phyloP scores from a whole-genome alignment of 1,140 invertebrate species.

The Ceratosolen fusciceps region DNA sequence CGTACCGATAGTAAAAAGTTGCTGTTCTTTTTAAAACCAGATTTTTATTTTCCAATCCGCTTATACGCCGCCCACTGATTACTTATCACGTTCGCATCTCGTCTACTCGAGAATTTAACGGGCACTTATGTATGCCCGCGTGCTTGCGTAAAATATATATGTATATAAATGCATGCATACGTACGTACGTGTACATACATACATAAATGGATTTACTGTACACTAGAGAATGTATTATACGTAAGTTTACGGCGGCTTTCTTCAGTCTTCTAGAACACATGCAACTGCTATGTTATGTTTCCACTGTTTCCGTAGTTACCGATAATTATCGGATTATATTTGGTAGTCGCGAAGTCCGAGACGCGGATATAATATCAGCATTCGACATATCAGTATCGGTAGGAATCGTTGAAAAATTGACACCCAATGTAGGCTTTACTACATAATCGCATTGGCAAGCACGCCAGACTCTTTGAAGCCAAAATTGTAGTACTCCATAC shows the following conservation, averaged over 20 bases:
- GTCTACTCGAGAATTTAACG: not conserved
- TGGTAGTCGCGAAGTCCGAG: not conserved
- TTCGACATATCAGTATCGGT: not conserved
- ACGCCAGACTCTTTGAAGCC: too few relatives aligned
- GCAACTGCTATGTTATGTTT: not conserved
- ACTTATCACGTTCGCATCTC: not conserved
- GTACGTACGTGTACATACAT: conserved; percentile 7
- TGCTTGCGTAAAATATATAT: conserved; percentile 18
- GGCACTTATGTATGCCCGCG: not conserved
- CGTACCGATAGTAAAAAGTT: not conserved
- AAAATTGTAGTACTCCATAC: not conserved
- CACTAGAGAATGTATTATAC: conserved; percentile 24
- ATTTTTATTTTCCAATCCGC: not conserved
- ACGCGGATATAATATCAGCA: not conserved
- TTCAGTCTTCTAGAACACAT: conserved; percentile 40
- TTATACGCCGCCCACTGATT: not conserved
- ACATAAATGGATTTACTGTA: conserved; percentile 37
- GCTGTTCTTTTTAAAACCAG: conserved; percentile 1
- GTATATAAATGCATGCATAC: not conserved
- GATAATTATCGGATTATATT: not conserved
- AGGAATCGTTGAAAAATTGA: conserved; percentile 39
- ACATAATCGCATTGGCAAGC: conserved; percentile 2
- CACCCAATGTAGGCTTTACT: conserved; percentile 43
- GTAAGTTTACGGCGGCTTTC: conserved; percentile 28
- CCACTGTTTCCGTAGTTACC: not conserved